phyloP scores from a whole-genome alignment of 2,888 invertebrate genomes.

The Andrena trimmerana region DNA sequence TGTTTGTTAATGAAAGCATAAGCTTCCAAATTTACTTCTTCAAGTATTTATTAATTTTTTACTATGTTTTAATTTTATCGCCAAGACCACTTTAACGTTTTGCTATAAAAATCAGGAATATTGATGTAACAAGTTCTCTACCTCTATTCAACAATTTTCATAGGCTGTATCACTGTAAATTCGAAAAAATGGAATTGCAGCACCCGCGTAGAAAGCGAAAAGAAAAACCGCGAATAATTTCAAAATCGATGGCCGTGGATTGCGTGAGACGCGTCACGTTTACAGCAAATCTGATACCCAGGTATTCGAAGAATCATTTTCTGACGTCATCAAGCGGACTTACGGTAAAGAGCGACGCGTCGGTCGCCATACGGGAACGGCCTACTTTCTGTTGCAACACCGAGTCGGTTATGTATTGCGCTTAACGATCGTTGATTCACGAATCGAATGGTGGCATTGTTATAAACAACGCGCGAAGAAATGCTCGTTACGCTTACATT shows the following conservation, averaged over 20 bases:
- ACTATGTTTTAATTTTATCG: no score
- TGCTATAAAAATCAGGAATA: no score
- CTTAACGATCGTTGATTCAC: slow-evolving; percentile 55
- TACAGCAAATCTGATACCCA: neutral
- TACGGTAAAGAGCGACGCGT: slow-evolving; percentile 70
- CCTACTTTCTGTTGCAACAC: slow-evolving; percentile 70
- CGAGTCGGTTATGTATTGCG: slow-evolving; percentile 16
- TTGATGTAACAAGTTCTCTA: no score
- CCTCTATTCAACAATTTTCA: no score
- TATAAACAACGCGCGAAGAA: slow-evolving; percentile 1
- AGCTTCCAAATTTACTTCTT: no score
- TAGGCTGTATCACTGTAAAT: no score
- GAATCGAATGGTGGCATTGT: slow-evolving; percentile 38
- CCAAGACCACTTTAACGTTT: no score
- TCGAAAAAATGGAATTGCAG: neutral
- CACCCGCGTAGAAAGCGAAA: neutral
- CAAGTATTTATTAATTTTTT: no score
- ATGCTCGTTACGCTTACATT: neutral
- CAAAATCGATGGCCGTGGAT: slow-evolving; percentile 18
- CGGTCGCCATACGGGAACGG: slow-evolving; percentile 52
- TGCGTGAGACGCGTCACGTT: slow-evolving; percentile 63
- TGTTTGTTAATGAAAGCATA: no score
- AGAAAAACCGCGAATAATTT: slow-evolving; percentile 2
- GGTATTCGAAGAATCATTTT: slow-evolving; percentile 48
- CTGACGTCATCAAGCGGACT: slow-evolving; percentile 63